A percentile compares a stretch with the other conserved stretches of the same genome.
Evolutionary conservation across 92 coral and sea anemone genomes (phyloP).

Genomic region (Palythoa grandis): DNA sequence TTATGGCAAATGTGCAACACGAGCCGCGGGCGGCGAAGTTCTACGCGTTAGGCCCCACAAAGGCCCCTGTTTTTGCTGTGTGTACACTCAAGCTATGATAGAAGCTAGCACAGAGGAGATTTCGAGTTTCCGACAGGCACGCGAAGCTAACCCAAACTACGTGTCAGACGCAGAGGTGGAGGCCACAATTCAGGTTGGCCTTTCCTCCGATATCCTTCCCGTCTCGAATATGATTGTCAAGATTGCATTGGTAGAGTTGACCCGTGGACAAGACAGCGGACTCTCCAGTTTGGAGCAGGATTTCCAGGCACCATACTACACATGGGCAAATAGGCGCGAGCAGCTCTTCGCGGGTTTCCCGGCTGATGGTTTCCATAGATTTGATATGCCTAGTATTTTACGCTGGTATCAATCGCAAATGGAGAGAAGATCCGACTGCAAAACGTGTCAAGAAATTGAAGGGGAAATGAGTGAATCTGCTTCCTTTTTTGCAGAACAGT

Average conservation of each 20-base stretch:
- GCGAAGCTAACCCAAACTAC: slow-evolving; percentile 90
- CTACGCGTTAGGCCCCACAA: slow-evolving; percentile 79
- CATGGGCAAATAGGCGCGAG: slow-evolving; percentile 93
- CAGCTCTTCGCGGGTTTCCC: slow-evolving; percentile 73
- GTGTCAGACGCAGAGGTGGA: slow-evolving; percentile 84
- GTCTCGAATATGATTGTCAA: slow-evolving; percentile 86
- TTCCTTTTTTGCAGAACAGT: slow-evolving; percentile 47
- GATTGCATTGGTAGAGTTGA: slow-evolving; percentile 87
- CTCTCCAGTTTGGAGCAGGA: slow-evolving; percentile 84
- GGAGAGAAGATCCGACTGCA: slow-evolving; percentile 78
- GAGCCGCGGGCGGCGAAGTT: slow-evolving; percentile 97
- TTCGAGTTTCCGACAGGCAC: slow-evolving; percentile 88
- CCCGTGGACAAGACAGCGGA: slow-evolving; percentile 89
- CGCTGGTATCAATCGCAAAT: slow-evolving; percentile 88
- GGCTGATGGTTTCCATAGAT: slow-evolving; percentile 78
- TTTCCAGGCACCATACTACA: slow-evolving; percentile 78
- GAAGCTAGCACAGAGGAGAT: slow-evolving; percentile 85
- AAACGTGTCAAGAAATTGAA: slow-evolving; percentile 66
- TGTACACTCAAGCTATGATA: slow-evolving; percentile 72
- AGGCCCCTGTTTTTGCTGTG: slow-evolving; percentile 93
- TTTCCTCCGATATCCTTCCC: slow-evolving; percentile 93
- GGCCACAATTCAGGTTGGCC: slow-evolving; percentile 91
- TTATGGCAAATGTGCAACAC: slow-evolving; percentile 91
- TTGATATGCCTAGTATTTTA: slow-evolving; percentile 81
- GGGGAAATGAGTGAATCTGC: slow-evolving; percentile 51